Evolutionary conservation across 2,888 invertebrate genomes (phyloP).

Genomic region (Lithosia quadra): DNA sequence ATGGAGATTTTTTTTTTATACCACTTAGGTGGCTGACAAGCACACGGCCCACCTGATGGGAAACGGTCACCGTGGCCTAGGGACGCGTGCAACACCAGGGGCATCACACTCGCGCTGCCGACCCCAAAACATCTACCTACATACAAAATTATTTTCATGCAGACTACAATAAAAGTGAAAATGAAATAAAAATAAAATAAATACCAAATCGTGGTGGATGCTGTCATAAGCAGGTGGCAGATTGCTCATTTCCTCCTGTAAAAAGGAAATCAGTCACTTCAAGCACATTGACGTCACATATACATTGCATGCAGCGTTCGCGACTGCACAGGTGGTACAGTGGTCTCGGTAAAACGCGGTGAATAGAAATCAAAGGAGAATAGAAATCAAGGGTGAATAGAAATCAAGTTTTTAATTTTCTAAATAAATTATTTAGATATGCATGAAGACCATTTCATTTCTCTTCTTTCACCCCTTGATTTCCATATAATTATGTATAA

Average conservation of each 20-base stretch:
- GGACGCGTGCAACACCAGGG: too few species aligned
- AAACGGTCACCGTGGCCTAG: too few species aligned
- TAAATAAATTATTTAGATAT: too few species aligned
- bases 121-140: not conserved
- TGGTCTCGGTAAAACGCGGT: not conserved
- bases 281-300: constrained; percentile 32
- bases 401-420: not conserved
- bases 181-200: constrained; percentile 52
- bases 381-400: not conserved
- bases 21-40: too few species aligned
- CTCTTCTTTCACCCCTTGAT: too few species aligned
- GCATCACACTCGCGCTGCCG: too few species aligned
- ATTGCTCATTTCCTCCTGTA: constrained; percentile 89
- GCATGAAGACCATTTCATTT: too few species aligned
- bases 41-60: too few species aligned
- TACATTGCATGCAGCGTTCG: constrained; percentile 22
- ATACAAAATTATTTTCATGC: not conserved
- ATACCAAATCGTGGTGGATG: constrained; percentile 92
- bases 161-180: constrained; percentile 13
- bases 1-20: too few species aligned
- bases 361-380: constrained; percentile 3
- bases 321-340: not conserved
- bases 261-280: constrained; percentile 56
- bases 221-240: constrained; percentile 90
- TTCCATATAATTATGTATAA: too few species aligned